Conservation (phyloP, 2,113 vertebrate genomes). For the Nibea coibor region DNA sequence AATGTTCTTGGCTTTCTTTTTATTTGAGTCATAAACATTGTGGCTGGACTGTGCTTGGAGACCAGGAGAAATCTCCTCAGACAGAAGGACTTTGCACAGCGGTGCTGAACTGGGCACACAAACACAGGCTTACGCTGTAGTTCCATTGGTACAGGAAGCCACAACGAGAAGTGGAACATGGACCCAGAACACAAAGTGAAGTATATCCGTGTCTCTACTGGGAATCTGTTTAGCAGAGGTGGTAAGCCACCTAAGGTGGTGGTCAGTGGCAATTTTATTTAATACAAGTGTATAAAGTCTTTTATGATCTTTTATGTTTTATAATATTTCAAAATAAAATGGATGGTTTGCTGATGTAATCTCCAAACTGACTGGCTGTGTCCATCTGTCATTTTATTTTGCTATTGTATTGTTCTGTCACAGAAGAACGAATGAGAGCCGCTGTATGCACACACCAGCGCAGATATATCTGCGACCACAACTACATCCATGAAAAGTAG, state of each 20-base stretch:
- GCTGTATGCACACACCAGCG: no score
- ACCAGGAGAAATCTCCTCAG: constrained; percentile 28
- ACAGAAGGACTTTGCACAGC: constrained; percentile 34
- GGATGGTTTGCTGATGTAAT: neutral
- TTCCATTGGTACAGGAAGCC: neutral
- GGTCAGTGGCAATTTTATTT: neutral
- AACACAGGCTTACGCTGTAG: neutral
- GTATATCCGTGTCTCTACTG: neutral
- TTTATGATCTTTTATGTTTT: neutral
- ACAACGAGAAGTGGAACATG: neutral
- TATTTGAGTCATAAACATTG: constrained; percentile 13
- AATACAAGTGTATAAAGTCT: neutral
- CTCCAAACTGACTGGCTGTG: neutral
- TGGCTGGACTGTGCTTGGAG: constrained; percentile 17
- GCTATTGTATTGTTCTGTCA: no score
- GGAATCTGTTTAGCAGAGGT: neutral
- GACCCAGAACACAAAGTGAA: neutral
- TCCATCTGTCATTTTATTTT: no score
- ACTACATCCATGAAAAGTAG: neutral
- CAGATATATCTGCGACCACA: no score
- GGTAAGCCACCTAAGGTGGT: neutral
- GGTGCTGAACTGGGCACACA: neutral
- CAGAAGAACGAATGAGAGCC: no score
- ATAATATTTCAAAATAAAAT: no score
- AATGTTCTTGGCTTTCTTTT: neutral